These are phyloP conservation scores for Mythimna lalbum DNA, from an alignment of 2,888 invertebrate species.

Conservation along the genomic window DNA sequence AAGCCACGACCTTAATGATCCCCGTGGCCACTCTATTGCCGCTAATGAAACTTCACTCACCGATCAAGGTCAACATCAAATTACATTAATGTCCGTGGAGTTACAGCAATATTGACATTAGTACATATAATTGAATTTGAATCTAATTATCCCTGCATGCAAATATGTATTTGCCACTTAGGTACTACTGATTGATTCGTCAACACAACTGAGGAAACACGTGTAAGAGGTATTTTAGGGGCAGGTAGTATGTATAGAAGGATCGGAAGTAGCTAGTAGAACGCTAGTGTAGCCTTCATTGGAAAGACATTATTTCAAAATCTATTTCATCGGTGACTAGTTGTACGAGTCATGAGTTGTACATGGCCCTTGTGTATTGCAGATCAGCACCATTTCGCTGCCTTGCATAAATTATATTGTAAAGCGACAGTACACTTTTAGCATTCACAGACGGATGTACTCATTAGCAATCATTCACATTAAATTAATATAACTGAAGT, in stretches of 20 bases:
- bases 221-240: not conserved
- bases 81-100: not conserved
- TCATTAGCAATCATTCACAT: no score
- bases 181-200: not conserved
- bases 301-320: not conserved
- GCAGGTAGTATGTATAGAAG: not conserved
- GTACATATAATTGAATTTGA: not conserved
- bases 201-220: not conserved
- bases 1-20: not conserved
- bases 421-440: no score
- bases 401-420: no score
- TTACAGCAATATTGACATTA: not conserved
- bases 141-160: not conserved
- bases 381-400: no score
- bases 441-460: no score
- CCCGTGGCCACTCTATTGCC: constrained; percentile 1
- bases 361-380: no score
- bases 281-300: not conserved
- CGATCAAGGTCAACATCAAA: constrained; percentile 6
- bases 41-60: constrained; percentile 13
- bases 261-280: not conserved
- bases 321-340: no score
- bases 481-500: no score
- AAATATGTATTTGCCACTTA: not conserved
- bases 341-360: no score